Percentiles rank a stretch among this genome's conserved stretches.
Evolutionary conservation across 1,140 invertebrate species (phyloP).

Genomic region (Protaetia brevitarsis): DNA sequence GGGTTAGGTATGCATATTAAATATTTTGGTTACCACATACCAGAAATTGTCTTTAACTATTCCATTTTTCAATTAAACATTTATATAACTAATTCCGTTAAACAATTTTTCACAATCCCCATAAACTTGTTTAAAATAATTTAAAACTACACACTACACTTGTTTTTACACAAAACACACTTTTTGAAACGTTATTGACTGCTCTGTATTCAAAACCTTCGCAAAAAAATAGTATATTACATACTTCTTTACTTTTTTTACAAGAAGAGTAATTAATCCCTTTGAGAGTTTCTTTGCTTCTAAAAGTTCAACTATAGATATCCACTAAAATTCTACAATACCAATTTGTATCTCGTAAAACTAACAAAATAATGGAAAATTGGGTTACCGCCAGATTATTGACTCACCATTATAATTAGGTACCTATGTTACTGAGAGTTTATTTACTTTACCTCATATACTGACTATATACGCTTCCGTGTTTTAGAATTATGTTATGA

Average conservation of each 20-base stretch:
- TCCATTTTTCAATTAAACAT: neutral
- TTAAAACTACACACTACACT: too few species aligned
- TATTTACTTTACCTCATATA: too few species aligned
- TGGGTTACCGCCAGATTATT: conserved; percentile 2
- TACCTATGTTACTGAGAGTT: neutral
- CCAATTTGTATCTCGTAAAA: conserved; percentile 3
- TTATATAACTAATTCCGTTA: neutral
- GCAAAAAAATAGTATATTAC: neutral
- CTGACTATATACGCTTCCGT: neutral
- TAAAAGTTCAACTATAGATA: neutral
- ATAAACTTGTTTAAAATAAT: too few species aligned
- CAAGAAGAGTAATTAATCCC: too few species aligned
- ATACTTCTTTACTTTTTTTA: too few species aligned
- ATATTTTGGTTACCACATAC: neutral
- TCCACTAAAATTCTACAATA: too few species aligned
- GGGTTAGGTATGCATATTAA: neutral
- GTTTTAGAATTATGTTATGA: neutral
- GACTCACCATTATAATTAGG: conserved; percentile 4
- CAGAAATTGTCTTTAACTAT: neutral
- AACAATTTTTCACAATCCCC: neutral
- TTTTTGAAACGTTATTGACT: too few species aligned
- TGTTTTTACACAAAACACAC: too few species aligned
- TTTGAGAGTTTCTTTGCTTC: neutral
- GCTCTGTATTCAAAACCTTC: neutral
- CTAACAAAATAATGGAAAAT: neutral